A percentile compares a stretch with the other conserved stretches of the same genome.
phyloP scores from a whole-genome alignment of 1,140 invertebrate species.

The Psilanteris sp. region DNA sequence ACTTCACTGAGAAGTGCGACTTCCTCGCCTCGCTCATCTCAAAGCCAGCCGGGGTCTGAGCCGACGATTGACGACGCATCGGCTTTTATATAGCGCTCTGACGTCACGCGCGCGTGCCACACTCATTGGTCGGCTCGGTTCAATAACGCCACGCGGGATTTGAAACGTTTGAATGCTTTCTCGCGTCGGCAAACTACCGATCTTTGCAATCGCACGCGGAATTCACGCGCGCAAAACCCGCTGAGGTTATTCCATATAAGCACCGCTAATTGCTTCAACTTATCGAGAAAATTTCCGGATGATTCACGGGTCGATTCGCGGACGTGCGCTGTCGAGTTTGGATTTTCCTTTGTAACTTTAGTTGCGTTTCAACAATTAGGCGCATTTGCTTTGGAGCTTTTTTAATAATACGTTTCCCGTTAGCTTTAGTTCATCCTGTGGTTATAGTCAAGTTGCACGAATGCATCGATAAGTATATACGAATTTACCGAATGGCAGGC shows the following conservation, averaged over 20 bases:
- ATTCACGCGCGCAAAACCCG: conserved; percentile 10
- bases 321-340: not conserved
- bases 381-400: no score
- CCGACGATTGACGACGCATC: conserved; percentile 69
- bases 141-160: conserved; percentile 63
- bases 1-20: conserved; percentile 64
- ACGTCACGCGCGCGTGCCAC: conserved; percentile 70
- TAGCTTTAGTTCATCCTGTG: no score
- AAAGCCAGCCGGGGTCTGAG: conserved; percentile 71
- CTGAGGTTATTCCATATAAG: conserved; percentile 15
- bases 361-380: no score
- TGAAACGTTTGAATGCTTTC: conserved; percentile 59
- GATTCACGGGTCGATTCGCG: conserved; percentile 6
- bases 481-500: no score
- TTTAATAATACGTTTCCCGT: no score
- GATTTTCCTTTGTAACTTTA: no score
- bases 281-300: conserved; percentile 14
- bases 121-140: conserved; percentile 64
- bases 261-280: conserved; percentile 12
- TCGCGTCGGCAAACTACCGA: conserved; percentile 41
- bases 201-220: conserved; percentile 15
- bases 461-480: no score
- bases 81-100: conserved; percentile 80
- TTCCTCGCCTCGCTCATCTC: conserved; percentile 68
- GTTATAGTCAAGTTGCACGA: no score